A percentile compares a stretch with the other conserved stretches of the same genome.
phyloP scores from a whole-genome alignment of 2,113 vertebrate genomes.

The Menidia beryllina region DNA sequence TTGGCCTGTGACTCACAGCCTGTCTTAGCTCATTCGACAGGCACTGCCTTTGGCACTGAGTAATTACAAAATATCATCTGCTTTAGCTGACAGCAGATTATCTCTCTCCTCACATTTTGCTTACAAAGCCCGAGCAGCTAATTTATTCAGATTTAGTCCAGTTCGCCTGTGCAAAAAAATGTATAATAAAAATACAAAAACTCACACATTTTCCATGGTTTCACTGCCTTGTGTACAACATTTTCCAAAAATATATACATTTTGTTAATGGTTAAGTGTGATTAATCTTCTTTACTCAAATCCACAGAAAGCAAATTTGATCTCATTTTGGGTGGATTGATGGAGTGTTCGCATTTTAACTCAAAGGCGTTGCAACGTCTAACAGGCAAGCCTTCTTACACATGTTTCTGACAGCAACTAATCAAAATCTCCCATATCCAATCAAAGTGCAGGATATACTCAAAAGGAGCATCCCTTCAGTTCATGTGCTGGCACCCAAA shows the following conservation, averaged over 20 bases:
- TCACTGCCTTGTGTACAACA: not conserved
- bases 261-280: not conserved
- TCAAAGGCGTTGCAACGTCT: no score
- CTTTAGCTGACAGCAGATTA: conserved; percentile 34
- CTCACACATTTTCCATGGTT: not conserved
- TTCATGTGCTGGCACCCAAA: not conserved
- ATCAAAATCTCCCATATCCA: not conserved
- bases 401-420: not conserved
- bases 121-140: conserved; percentile 16
- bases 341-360: no score
- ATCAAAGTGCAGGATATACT: not conserved
- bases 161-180: no score
- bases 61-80: conserved; percentile 51
- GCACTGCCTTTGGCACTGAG: conserved; percentile 46
- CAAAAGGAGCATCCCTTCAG: not conserved
- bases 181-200: not conserved
- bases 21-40: conserved; percentile 67
- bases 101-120: conserved; percentile 6
- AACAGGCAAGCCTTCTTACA: not conserved
- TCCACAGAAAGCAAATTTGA: not conserved
- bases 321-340: not conserved
- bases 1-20: conserved; percentile 58
- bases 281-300: conserved; percentile 4
- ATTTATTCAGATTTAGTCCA: conserved; percentile 20
- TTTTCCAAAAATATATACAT: not conserved